Conservation (phyloP, 2,113 vertebrate genomes). For the Aspidoscelis tigris region DNA sequence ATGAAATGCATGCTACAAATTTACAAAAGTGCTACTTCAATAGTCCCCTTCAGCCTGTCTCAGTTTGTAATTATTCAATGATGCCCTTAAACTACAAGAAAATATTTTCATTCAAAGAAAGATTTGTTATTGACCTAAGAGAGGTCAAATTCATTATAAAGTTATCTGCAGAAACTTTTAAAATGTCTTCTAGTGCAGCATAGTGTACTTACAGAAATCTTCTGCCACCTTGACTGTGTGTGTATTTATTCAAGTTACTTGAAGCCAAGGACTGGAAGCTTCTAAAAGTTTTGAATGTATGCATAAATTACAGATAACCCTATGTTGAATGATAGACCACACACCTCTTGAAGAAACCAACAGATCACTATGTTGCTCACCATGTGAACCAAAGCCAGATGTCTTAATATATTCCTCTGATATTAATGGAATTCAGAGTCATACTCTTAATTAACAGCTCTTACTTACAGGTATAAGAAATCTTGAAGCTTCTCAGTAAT, state of each 20-base stretch:
- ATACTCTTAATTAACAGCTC: neutral
- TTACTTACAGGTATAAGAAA: neutral
- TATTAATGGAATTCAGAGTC: neutral
- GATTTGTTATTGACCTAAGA: neutral
- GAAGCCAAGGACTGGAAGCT: neutral
- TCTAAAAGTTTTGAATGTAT: neutral
- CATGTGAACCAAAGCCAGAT: neutral
- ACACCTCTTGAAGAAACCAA: neutral
- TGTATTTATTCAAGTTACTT: neutral
- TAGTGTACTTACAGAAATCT: neutral
- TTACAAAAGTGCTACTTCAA: too few species aligned
- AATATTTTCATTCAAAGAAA: neutral
- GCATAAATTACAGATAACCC: neutral
- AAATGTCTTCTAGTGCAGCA: neutral
- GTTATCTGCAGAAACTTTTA: neutral
- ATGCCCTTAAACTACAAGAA: neutral
- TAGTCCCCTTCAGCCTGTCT: too few species aligned
- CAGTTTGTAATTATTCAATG: neutral
- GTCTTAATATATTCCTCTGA: neutral
- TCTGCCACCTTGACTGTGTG: neutral
- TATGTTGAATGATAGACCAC: neutral
- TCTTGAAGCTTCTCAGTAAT: constrained; percentile 1
- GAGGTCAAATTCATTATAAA: neutral
- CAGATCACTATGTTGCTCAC: neutral
- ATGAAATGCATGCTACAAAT: too few species aligned